phyloP scores from a whole-genome alignment of 2,113 vertebrate genomes.

The Seriola rivoliana region DNA sequence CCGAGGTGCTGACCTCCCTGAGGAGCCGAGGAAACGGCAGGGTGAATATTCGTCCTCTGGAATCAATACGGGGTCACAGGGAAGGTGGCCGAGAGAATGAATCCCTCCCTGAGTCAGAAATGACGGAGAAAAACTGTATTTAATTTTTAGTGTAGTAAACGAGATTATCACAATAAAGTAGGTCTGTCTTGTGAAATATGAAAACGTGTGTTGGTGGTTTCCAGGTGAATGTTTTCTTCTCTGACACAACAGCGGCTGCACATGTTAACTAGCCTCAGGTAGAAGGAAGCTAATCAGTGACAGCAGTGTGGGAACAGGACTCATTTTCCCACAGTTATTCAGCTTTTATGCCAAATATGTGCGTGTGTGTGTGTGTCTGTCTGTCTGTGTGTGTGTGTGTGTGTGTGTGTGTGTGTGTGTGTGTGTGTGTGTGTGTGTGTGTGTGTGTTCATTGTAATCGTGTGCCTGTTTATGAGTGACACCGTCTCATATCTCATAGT shows the following conservation, averaged over 20 bases:
- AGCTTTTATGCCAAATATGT: conserved; percentile 9
- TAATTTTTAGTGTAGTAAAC: not conserved
- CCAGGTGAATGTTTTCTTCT: conserved; percentile 40
- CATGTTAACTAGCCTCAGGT: conserved; percentile 59
- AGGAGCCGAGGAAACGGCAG: not conserved
- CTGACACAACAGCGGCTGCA: conserved; percentile 13
- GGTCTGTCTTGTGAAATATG: not conserved
- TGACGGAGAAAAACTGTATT: not conserved
- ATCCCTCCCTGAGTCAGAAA: not conserved
- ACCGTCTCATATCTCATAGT: conserved; percentile 31
- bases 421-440: conserved; percentile 23
- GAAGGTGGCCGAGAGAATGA: not conserved
- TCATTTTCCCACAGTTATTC: conserved; percentile 60
- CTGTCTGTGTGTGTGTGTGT: conserved; percentile 14
- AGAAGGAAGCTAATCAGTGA: conserved; percentile 75
- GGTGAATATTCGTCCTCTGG: not conserved
- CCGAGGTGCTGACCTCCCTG: not conserved
- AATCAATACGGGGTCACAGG: not conserved
- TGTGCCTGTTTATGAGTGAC: conserved; percentile 30
- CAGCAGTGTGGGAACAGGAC: conserved; percentile 72
- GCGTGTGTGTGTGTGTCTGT: conserved; percentile 3
- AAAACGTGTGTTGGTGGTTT: conserved; percentile 11
- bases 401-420: conserved; percentile 20
- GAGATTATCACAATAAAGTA: not conserved
- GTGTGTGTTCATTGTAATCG: not conserved